These are phyloP conservation scores for Brevimyrus niger DNA, from an alignment of 2,113 vertebrate species.

Conservation along the genomic window DNA sequence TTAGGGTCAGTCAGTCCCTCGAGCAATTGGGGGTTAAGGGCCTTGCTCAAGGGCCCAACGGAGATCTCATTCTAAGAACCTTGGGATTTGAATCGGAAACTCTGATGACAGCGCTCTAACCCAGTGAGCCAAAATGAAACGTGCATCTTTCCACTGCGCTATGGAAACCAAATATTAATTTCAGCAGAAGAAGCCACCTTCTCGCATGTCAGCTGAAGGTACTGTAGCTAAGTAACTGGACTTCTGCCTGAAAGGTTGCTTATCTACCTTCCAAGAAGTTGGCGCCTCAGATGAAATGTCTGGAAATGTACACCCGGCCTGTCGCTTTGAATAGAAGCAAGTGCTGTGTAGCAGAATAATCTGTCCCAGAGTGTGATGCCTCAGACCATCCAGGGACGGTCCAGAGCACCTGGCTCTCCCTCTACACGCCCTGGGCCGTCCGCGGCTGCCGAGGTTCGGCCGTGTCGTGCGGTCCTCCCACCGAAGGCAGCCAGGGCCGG, in stretches of 20 bases:
- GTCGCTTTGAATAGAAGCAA: slow-evolving; percentile 1
- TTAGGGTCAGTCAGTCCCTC: not conserved
- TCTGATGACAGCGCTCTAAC: not conserved
- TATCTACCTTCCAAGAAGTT: not conserved
- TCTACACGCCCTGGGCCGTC: slow-evolving; percentile 10
- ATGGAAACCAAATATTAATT: not conserved
- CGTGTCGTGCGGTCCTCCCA: slow-evolving; percentile 9
- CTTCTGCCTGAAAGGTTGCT: not conserved
- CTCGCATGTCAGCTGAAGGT: not conserved
- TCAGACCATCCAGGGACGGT: not conserved
- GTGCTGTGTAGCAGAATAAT: not conserved
- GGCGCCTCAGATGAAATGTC: not conserved
- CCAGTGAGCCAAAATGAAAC: not conserved
- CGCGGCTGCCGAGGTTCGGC: not conserved
- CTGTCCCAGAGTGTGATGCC: not conserved
- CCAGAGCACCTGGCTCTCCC: slow-evolving; percentile 11
- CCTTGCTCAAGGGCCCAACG: not conserved
- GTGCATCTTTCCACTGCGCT: not conserved
- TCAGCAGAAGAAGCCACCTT: not conserved
- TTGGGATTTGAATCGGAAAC: not conserved
- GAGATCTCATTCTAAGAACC: not conserved
- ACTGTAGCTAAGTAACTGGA: not conserved
- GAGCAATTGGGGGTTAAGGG: not conserved
- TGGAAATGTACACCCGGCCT: not conserved
- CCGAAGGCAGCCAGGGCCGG: not conserved